Evolutionary conservation across 2,888 invertebrate species (phyloP).

Genomic region (Leucophora obtusa): DNA sequence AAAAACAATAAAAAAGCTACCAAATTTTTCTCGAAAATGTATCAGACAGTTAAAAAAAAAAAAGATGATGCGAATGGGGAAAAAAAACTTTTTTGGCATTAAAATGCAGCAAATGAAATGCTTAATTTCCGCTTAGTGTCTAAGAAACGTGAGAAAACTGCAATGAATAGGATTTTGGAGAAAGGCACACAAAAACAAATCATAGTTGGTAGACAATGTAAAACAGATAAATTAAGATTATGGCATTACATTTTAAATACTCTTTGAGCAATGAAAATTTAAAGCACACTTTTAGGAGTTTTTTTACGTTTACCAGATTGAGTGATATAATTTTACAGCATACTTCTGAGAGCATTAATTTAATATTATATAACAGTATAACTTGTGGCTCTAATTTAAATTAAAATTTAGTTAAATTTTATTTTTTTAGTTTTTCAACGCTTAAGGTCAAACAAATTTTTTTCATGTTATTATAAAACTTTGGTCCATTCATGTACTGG

Average conservation of each 20-base stretch:
- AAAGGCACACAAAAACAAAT: conserved; percentile 13
- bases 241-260: not conserved
- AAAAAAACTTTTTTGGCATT: conserved; percentile 33
- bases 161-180: conserved; percentile 19
- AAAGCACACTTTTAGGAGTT: not conserved
- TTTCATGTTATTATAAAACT: too few species aligned
- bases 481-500: too few species aligned
- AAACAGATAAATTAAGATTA: not conserved
- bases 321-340: not conserved
- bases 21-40: not conserved
- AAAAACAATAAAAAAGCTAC: conserved; percentile 10
- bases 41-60: conserved; percentile 11
- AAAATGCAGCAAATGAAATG: conserved; percentile 42
- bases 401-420: too few species aligned
- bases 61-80: not conserved
- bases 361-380: too few species aligned
- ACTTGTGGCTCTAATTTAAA: too few species aligned
- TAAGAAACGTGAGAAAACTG: conserved; percentile 46
- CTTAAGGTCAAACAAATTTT: too few species aligned
- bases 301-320: not conserved
- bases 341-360: not conserved
- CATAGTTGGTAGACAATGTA: not conserved
- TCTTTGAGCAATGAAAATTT: not conserved
- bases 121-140: conserved; percentile 56
- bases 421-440: too few species aligned